Percentiles rank a stretch among this genome's conserved stretches.
phyloP scores from a whole-genome alignment of 2,113 vertebrate species.

The Prietella phreatophila region DNA sequence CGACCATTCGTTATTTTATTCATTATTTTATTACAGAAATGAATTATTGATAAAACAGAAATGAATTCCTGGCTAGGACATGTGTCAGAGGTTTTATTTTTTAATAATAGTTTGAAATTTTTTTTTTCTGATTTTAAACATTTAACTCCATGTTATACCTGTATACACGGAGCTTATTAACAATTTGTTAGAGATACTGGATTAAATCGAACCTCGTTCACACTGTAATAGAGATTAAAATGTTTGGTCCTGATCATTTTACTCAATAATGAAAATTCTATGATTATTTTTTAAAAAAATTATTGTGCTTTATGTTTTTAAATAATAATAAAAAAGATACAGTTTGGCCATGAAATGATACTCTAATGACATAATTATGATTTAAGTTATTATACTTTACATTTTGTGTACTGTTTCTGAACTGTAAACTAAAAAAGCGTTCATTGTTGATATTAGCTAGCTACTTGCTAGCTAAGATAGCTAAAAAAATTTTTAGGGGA shows the following conservation, averaged over 20 bases:
- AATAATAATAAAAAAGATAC: background rate
- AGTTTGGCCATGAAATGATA: background rate
- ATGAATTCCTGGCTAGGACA: background rate
- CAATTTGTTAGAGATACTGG: background rate
- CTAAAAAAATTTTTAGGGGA: background rate
- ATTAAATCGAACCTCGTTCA: background rate
- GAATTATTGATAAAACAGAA: background rate
- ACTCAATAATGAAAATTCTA: background rate
- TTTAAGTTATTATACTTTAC: background rate
- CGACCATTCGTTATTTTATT: background rate
- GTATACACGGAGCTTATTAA: background rate
- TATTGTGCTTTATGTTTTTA: too few species aligned
- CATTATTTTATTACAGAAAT: background rate
- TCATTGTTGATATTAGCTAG: background rate
- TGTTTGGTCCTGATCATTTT: background rate
- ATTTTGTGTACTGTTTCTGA: background rate
- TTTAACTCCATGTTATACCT: background rate
- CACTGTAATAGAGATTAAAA: background rate
- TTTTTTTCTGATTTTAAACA: background rate
- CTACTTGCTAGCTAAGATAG: background rate
- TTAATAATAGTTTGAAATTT: background rate
- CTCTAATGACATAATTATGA: background rate
- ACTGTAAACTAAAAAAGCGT: background rate
- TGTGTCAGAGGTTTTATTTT: background rate
- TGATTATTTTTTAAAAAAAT: too few species aligned